Evolutionary conservation across 2,797 vertebrate species (phyloP), one percentile per base, ranked within the genome.

Genomic region (Synaphobranchus kaupii): DNA sequence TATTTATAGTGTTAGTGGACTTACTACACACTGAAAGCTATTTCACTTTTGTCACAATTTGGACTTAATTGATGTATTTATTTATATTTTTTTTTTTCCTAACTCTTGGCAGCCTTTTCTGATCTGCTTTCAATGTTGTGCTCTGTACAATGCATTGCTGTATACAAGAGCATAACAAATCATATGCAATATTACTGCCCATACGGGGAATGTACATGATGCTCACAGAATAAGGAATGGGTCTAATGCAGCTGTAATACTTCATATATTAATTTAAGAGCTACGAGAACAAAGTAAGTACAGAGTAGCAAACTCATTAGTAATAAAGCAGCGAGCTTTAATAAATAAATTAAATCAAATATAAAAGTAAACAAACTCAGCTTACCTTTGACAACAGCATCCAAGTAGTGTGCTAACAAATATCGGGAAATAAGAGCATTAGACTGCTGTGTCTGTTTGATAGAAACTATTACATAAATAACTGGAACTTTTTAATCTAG

Each of bases 341-440:
- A 68, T 78, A 17, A 78, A 47, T 47, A 39, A 44, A 78, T 44
- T 5, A 0, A 39, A 22, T 44, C 17, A 47, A 7, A 44, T 44
- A 78, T 78, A 78, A 17, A 44, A 78, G 4, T 44, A 78, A 31
- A 31, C 28, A 34, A 71, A 71, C 68, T 71, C n/a, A 71, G 34
- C 94, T 94, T 95, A 96, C 95, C 95, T 96, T 93, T 93, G 88
- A 89, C 88, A 25, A 96, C 95, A 88, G 95, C 95, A 94, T 96
- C 96, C 95, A 96, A 94, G 92, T 96, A 95, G 94, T 96, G 95
- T 93, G 95, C 96, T 96, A 91, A 91, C 92, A 93, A 90, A 88
- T 90, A 90, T 85, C 48, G 90, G 90, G 94, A 93, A 89, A 93
- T 83, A 87, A 47, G 68, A 78, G 31, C 47, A 90, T 91, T 87